Evolutionary conservation across 1,140 invertebrate species (phyloP), one percentile per base, ranked within the genome.

Genomic region (Bombyx mandarina): DNA sequence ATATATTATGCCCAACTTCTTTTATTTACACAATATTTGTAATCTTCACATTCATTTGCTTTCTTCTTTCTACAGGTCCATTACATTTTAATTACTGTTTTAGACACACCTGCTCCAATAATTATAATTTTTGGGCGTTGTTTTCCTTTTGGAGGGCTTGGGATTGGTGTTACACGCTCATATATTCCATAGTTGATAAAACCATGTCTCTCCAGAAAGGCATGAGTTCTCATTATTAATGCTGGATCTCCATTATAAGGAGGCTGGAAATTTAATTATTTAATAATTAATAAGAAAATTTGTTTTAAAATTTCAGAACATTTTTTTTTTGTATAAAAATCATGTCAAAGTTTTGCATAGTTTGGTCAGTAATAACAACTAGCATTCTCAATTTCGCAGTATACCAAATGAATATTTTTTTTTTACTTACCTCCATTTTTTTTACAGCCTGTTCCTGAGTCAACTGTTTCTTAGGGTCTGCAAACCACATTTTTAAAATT

Each of bases 131-230:
- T 96, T 1, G 95, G 95, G 73, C 93, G 89, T 71, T 96, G 96
- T 77, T 96, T 96, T 52, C 77, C 83, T 76, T 88, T 89, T 18
- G 79, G 73, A 49, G 84, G 86, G 7, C 88, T 89, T 60, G 92
- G 91, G 53, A 94, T 89, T 8, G 93, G 90, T 75, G 95, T 95
- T 2, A 96, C 75, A 54, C 96, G 89, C 82, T 98, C 97, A 79
- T 97, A 99, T 26, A 99, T 93, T 1, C 98, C 98, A 91, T 98
- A 99, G 88, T 99, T 99, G 52, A 99, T 99, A 71, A 96, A 98
- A 7, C 98, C 97, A 88, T 99, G 96, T 59, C 98, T 90, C 75
- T 99, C 96, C 7, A 99, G 88, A 83, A 97, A 99, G 1, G 95
- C 93, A 89, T 98, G 96, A 54, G 98, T 92, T 67, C 97, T 90